These are phyloP conservation scores for Botia almorhae DNA, from an alignment of 2,797 vertebrate genomes.

Conservation along the genomic window DNA sequence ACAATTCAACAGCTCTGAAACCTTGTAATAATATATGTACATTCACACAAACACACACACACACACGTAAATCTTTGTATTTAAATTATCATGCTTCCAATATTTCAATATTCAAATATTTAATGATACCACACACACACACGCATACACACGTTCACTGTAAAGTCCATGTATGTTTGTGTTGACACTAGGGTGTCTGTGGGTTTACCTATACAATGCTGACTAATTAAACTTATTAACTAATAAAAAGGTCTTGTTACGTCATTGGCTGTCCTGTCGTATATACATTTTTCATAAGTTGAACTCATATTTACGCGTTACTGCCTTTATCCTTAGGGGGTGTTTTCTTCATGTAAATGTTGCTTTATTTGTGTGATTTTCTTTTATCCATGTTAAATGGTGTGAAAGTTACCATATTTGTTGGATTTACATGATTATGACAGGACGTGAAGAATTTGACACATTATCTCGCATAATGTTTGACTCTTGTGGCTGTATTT, in stretches of 20 bases:
- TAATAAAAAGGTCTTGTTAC: constrained; percentile 81
- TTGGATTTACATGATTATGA: not conserved
- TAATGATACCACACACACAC: constrained; percentile 56
- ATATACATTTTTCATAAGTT: constrained; percentile 24
- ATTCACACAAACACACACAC: constrained; percentile 38
- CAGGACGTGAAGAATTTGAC: not conserved
- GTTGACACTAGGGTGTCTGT: constrained; percentile 83
- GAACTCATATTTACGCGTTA: not conserved
- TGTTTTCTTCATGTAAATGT: not conserved
- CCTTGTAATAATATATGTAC: constrained; percentile 45
- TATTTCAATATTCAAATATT: constrained; percentile 61
- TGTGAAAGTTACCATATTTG: not conserved
- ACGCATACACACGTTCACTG: constrained; percentile 68
- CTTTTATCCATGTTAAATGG: not conserved
- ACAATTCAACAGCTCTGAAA: constrained; percentile 42
- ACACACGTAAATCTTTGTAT: constrained; percentile 43
- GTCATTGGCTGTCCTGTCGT: constrained; percentile 67
- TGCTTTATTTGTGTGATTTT: not conserved
- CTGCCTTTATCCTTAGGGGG: not conserved
- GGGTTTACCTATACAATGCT: constrained; percentile 85
- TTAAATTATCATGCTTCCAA: constrained; percentile 59
- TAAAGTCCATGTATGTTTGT: constrained; percentile 85
- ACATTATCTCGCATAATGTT: not conserved
- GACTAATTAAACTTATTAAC: constrained; percentile 79
- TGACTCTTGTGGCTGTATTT: not conserved